phyloP scores from a whole-genome alignment of 2,888 invertebrate species.

The Dryococelus australis region DNA sequence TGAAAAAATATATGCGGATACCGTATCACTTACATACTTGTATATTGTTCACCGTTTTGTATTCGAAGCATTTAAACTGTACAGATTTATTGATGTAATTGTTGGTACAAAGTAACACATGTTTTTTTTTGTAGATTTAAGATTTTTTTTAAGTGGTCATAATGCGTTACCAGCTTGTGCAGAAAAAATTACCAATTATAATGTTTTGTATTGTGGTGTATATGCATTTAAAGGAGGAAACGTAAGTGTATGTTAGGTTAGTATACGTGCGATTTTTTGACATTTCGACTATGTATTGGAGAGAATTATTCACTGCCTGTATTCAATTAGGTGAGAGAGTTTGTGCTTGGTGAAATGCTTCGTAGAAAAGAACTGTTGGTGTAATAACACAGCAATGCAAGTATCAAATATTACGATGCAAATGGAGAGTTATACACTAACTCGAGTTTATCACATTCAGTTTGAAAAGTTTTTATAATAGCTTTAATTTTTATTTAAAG shows the following conservation, averaged over 20 bases:
- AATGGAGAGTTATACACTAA: not conserved
- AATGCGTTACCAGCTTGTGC: constrained; percentile 28
- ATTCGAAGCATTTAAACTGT: not conserved
- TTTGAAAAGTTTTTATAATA: not conserved
- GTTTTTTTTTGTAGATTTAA: not conserved
- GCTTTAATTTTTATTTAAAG: not conserved
- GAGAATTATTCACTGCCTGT: constrained; percentile 1
- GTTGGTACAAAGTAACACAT: constrained; percentile 11
- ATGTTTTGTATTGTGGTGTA: not conserved
- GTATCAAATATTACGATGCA: not conserved
- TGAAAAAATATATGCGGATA: not conserved
- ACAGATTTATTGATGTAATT: not conserved
- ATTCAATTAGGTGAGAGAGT: not conserved
- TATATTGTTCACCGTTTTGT: not conserved
- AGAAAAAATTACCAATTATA: constrained; percentile 16
- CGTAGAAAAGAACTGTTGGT: not conserved
- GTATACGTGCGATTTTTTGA: not conserved
- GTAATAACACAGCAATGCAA: not conserved
- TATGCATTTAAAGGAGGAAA: constrained; percentile 3
- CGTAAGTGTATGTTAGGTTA: not conserved
- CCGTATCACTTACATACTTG: not conserved
- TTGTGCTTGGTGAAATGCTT: not conserved
- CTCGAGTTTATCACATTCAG: not conserved
- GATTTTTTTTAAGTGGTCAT: constrained; percentile 19
- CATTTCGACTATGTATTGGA: not conserved